These are phyloP conservation scores for Festucalex cinctus DNA, from an alignment of 2,113 vertebrate genomes.

Conservation along the genomic window DNA sequence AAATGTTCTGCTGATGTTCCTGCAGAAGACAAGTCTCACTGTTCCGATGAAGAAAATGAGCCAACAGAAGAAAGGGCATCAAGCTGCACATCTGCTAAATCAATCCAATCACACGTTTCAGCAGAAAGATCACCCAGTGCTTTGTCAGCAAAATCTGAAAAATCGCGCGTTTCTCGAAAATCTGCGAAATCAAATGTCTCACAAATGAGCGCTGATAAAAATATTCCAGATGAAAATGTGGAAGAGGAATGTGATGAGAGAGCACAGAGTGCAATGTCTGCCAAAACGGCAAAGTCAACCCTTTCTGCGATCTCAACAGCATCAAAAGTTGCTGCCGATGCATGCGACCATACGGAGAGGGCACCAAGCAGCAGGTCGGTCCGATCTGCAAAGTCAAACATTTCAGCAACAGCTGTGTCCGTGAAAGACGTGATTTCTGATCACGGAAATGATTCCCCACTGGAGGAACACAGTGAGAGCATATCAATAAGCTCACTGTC, in stretches of 20 bases:
- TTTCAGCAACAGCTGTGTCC: constrained; percentile 28
- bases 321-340: constrained; percentile 7
- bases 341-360: constrained; percentile 18
- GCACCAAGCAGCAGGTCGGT: constrained; percentile 34
- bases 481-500: constrained; percentile 45
- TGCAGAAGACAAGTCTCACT: background rate
- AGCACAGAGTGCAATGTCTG: constrained; percentile 41
- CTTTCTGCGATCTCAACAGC: constrained; percentile 41
- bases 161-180: constrained; percentile 25
- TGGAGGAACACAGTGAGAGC: constrained; percentile 14
- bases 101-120: constrained; percentile 47
- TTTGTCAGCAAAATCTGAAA: constrained; percentile 38
- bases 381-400: constrained; percentile 35
- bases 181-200: constrained; percentile 33
- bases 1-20: constrained; percentile 24
- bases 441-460: background rate
- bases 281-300: constrained; percentile 15
- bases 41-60: constrained; percentile 7
- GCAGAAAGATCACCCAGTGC: constrained; percentile 26
- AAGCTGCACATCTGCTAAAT: constrained; percentile 39
- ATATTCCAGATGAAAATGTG: background rate
- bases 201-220: constrained; percentile 2
- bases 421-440: constrained; percentile 20
- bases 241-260: constrained; percentile 25
- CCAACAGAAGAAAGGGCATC: constrained; percentile 4